Evolutionary conservation across 1,140 invertebrate genomes (phyloP).

Genomic region (Xylocopa sonorina): DNA sequence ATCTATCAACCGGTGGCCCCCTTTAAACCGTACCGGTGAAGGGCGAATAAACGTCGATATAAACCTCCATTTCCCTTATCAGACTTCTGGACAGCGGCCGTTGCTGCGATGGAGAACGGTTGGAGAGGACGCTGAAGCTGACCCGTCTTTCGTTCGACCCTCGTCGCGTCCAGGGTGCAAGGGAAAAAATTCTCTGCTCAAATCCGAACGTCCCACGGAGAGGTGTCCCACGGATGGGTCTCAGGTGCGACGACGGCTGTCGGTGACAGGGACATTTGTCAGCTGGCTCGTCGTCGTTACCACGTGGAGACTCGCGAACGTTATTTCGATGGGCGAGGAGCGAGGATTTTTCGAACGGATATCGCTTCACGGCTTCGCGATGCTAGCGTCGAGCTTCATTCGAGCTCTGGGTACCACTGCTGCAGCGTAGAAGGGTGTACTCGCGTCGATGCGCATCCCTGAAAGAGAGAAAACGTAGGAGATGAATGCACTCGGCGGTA

Average conservation of each 20-base stretch:
- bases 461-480: background rate
- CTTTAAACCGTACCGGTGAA: background rate
- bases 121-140: background rate
- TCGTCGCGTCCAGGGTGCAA: background rate
- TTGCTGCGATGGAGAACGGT: background rate
- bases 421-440: no score
- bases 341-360: no score
- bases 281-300: slow-evolving; percentile 9
- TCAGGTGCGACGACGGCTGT: slow-evolving; percentile 56
- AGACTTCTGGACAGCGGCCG: background rate
- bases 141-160: slow-evolving; percentile 29
- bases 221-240: slow-evolving; percentile 43
- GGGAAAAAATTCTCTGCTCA: slow-evolving; percentile 30
- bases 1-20: background rate
- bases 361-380: no score
- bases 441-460: no score
- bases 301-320: slow-evolving; percentile 17
- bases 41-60: background rate
- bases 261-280: slow-evolving; percentile 58
- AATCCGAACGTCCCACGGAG: slow-evolving; percentile 41
- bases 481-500: background rate
- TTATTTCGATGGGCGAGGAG: background rate
- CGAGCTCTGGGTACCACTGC: no score
- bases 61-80: slow-evolving; percentile 10
- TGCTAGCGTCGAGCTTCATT: no score